Base-by-base conservation (phyloP, 2,113 vertebrate genomes). In the Nyctibius bracteatus region DNA sequence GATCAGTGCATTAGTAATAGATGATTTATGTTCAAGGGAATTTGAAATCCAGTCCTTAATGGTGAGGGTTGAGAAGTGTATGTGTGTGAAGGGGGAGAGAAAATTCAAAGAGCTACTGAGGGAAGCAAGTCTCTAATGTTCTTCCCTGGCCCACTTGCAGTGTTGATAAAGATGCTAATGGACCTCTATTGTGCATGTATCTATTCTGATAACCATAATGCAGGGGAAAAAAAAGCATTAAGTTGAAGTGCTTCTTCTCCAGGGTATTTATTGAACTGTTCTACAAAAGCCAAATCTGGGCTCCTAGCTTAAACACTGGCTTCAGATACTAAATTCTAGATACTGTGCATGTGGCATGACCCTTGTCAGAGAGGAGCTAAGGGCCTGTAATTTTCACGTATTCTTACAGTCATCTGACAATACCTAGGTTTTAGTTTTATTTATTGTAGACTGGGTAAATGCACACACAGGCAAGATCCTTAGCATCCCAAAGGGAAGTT, bases 121-220 rank as follows among this genome's bases (percentile, higher is more conserved):
- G 23, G 52, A 89, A 83, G 31, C 1, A 4, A 41, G 39, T 59
- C 41, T 88, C 75, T 84, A 27, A 21, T 86, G 55, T 70, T 92
- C 52, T 89, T 84, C 41, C 62, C 86, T 75, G 24, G 44, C 39
- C 83, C n/a, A 27, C 62, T 79, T 92, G 33, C 55, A 59, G 43
- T 41, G 35, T 71, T 86, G 73, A 71, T 94, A 63, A 74, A 92
- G 81, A 84, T 84, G 91, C 24, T 95, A 92, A 91, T 92, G 91
- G 86, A 74, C 39, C 47, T 92, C 43, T 81, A 58, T 84, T 95
- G 80, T 94, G 80, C 8, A 8, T 44, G 59, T 59, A 84, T 71
- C 86, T 94, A 52, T 91, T 96, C 47, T 51, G 35, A 79, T 75
- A 79, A 71, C 27, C 49, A 12, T 72, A 89, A 94, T 44, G 33